A percentile compares a stretch with the other conserved stretches of the same genome.
Conservation (phyloP, 2,888 invertebrate genomes). For the Epinotia brunnichana region DNA sequence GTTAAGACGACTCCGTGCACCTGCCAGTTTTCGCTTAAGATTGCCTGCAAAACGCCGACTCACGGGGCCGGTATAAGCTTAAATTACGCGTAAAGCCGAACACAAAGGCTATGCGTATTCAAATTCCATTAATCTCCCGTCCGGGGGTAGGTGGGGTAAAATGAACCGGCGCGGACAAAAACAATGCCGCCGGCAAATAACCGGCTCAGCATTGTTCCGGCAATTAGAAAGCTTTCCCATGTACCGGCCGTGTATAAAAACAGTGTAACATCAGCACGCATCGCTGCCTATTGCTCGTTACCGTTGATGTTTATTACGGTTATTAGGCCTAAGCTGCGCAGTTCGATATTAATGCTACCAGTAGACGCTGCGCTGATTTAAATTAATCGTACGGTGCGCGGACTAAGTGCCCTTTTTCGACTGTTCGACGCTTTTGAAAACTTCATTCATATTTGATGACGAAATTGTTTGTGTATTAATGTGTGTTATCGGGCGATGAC, state of each 20-base stretch:
- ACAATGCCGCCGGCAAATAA: constrained; percentile 84
- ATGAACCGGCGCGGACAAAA: constrained; percentile 83
- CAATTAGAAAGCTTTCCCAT: constrained; percentile 85
- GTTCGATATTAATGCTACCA: constrained; percentile 75
- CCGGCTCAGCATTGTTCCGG: constrained; percentile 84
- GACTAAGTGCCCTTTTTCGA: constrained; percentile 39
- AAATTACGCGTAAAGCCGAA: constrained; percentile 83
- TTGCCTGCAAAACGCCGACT: constrained; percentile 74
- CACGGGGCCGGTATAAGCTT: constrained; percentile 78
- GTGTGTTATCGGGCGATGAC: constrained; percentile 59
- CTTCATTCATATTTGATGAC: constrained; percentile 41
- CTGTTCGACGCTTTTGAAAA: constrained; percentile 34
- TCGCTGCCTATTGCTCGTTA: constrained; percentile 83
- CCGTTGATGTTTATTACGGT: constrained; percentile 83
- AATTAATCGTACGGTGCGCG: constrained; percentile 61
- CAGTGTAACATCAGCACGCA: constrained; percentile 83
- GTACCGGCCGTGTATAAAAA: constrained; percentile 83
- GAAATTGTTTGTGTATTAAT: constrained; percentile 38
- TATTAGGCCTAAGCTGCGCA: constrained; percentile 80
- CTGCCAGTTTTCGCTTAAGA: constrained; percentile 71
- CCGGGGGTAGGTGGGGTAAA: constrained; percentile 80
- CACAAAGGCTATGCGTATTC: constrained; percentile 84
- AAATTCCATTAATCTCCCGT: constrained; percentile 83
- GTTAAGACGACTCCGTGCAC: constrained; percentile 65
- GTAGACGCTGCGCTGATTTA: constrained; percentile 72